These are phyloP conservation scores for Orientallactaga sibirica DNA, from an alignment of 2,797 vertebrate species.

Conservation along the genomic window DNA sequence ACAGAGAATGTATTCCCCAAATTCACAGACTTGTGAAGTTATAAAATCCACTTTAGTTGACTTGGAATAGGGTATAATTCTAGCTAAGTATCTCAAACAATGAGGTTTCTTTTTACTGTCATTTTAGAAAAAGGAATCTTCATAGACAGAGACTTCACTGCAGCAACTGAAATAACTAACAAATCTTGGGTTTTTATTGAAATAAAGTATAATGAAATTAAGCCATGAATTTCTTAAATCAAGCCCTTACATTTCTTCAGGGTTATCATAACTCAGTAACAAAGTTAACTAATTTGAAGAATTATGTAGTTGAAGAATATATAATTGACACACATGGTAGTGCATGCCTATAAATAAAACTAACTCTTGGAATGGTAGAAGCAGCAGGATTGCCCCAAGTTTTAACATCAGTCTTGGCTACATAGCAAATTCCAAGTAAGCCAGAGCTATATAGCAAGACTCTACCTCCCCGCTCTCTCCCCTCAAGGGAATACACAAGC, in stretches of 20 bases:
- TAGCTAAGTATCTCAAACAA: conserved; percentile 7
- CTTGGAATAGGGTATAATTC: neutral
- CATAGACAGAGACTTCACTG: neutral
- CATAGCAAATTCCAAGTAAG: neutral
- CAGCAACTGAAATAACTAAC: neutral
- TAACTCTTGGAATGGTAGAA: neutral
- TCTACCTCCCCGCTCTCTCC: neutral
- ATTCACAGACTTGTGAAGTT: neutral
- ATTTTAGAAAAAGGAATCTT: conserved; percentile 4
- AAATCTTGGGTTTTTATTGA: neutral
- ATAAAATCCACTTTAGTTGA: neutral
- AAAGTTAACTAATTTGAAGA: neutral
- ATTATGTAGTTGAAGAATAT: too few relatives aligned
- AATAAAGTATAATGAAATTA: neutral
- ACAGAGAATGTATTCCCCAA: neutral
- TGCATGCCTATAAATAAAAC: neutral
- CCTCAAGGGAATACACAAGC: too few relatives aligned
- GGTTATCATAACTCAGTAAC: neutral
- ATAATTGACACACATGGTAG: neutral
- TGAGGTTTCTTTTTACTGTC: neutral
- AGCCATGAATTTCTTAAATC: neutral
- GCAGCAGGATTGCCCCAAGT: too few relatives aligned
- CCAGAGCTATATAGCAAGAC: neutral
- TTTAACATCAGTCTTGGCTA: too few relatives aligned
- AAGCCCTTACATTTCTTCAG: neutral